A percentile compares a stretch with the other conserved stretches of the same genome.
phyloP scores from a whole-genome alignment of 2,113 vertebrate genomes.

The Leptocoma aspasia region DNA sequence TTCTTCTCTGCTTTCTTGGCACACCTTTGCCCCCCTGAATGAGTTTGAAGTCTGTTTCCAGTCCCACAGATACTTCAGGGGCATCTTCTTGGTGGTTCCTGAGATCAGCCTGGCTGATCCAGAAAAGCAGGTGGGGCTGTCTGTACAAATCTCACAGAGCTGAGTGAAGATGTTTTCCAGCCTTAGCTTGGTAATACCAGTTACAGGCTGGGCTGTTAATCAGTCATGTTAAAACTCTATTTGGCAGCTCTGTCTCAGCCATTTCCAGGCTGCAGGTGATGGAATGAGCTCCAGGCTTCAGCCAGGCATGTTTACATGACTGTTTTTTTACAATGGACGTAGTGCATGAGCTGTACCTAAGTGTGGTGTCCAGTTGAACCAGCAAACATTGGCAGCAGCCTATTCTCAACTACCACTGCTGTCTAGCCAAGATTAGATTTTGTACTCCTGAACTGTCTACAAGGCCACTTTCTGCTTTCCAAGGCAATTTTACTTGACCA shows the following conservation, averaged over 20 bases:
- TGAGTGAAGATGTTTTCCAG: not conserved
- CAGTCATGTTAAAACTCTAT: not conserved
- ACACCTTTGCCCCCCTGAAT: fast-evolving
- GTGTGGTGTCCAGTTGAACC: not conserved
- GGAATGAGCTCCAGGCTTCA: not conserved
- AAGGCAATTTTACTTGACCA: not conserved
- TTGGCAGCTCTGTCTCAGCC: not conserved
- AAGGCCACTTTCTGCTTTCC: not conserved
- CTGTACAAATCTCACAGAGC: not conserved
- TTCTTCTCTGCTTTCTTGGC: not conserved
- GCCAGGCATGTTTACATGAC: not conserved
- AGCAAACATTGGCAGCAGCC: not conserved
- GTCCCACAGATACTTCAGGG: not conserved
- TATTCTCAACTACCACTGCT: not conserved
- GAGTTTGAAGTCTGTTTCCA: not conserved
- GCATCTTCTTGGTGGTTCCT: not conserved
- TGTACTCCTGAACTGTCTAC: not conserved
- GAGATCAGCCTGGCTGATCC: not conserved
- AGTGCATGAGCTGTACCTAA: not conserved
- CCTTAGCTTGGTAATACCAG: not conserved
- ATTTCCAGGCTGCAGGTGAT: not conserved
- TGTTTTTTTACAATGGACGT: not conserved
- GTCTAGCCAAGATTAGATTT: not conserved
- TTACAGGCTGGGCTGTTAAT: not conserved
- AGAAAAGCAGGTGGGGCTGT: not conserved